Evolutionary conservation across 2,888 invertebrate species (phyloP), one percentile per base, ranked within the genome.

Genomic region (Nowickia ferox): DNA sequence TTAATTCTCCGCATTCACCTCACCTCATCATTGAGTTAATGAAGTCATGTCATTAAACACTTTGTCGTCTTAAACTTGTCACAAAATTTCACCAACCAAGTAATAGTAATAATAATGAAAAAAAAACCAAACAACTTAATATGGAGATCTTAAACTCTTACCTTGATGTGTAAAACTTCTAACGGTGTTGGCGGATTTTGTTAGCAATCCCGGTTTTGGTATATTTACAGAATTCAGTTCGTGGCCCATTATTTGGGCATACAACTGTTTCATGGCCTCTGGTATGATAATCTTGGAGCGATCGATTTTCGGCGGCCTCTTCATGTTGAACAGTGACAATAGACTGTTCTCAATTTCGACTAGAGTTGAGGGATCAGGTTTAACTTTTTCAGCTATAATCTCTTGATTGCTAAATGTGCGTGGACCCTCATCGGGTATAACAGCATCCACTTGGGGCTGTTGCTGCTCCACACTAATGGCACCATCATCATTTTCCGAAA

Each of bases 121-220:
- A 30, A 30, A 30, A 30, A 30, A 2, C 2, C 2, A 17, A 19
- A 53, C 53, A 48, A 48, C 4, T 53, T 30, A 30, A 30, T 30
- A 30, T 30, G 4, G 0, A 30, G 30, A 30, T 30, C 17, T 57
- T 30, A 2, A 8, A 4, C 38, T 9, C 95, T 94, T 92, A 96
- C 96, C 96, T 93, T 95, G 94, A 94, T 97, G 97, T 90, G 95
- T 95, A 94, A 96, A 97, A 93, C 96, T 96, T 91, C 97, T 94
- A 87, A 97, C 96, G 79, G 97, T 97, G 93, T 97, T 97, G 88
- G 97, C 97, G 88, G 95, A 95, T 90, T 96, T 95, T 87, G 96
- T 95, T 90, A 95, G 94, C 89, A 95, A 93, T 87, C 96, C 96
- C 84, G 95, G 95, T 89, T 94, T 95, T 92, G 95, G 95, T 89